These are phyloP conservation scores for Euzetes globulus DNA, from an alignment of 2,888 invertebrate genomes.

Conservation along the genomic window DNA sequence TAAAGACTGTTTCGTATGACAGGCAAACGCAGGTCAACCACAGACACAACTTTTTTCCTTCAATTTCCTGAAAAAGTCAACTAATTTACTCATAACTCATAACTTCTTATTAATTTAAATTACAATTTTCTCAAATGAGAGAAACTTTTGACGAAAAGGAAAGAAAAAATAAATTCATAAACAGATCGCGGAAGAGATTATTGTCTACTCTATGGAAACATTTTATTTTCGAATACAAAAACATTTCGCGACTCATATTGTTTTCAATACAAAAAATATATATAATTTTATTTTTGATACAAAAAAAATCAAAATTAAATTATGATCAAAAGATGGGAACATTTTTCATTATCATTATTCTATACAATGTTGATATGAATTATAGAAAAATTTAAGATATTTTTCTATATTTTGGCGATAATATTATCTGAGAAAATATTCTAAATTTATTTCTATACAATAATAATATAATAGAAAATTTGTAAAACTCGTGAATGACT, in stretches of 20 bases:
- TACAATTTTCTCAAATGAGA: neutral
- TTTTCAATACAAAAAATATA: neutral
- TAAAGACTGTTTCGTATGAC: neutral
- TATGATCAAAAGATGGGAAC: neutral
- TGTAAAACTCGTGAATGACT: neutral
- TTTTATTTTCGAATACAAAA: neutral
- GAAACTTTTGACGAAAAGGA: neutral
- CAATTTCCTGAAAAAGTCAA: neutral
- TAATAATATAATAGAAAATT: neutral
- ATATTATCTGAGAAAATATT: neutral
- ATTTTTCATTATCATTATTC: neutral
- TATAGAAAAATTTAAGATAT: neutral
- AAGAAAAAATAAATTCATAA: neutral
- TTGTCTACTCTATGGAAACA: neutral
- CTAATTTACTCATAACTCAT: neutral
- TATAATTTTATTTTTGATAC: neutral
- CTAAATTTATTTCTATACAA: neutral
- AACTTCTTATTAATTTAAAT: neutral
- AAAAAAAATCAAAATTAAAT: neutral
- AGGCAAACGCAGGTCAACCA: slow-evolving; percentile 8
- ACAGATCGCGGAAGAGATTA: neutral
- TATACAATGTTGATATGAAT: neutral
- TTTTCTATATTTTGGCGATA: neutral
- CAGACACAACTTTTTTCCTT: neutral
- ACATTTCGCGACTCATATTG: neutral